Evolutionary conservation across 35 echinoderm and acorn worm species (phyloP).

Genomic region (Apostichopus parvimensis): DNA sequence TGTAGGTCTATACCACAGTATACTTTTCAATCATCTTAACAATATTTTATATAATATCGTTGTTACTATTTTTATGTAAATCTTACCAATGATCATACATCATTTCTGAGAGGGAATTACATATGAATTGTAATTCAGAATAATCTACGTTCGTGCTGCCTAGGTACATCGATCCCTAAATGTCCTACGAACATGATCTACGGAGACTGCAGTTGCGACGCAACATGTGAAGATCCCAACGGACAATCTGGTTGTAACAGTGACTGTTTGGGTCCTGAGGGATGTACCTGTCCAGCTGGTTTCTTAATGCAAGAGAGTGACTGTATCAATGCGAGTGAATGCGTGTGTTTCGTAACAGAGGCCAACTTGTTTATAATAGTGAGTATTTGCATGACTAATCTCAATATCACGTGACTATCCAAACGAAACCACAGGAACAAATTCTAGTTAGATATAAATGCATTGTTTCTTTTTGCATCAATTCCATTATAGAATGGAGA

Average conservation of each 20-base stretch:
- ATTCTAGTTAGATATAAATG: background rate
- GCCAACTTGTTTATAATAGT: background rate
- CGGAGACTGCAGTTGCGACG: background rate
- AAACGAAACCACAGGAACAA: too few relatives aligned
- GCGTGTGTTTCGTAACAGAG: background rate
- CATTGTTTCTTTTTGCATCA: background rate
- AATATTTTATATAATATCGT: too few relatives aligned
- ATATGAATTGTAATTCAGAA: too few relatives aligned
- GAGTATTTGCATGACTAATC: background rate
- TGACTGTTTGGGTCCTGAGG: background rate
- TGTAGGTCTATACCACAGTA: too few relatives aligned
- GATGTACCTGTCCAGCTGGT: background rate
- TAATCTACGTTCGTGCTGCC: too few relatives aligned
- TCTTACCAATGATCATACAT: too few relatives aligned
- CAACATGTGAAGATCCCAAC: background rate
- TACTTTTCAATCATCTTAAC: too few relatives aligned
- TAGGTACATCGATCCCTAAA: background rate
- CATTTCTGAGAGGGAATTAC: too few relatives aligned
- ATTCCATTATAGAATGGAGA: background rate
- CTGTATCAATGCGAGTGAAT: background rate
- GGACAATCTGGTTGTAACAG: background rate
- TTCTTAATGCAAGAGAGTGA: background rate
- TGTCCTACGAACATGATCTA: constrained; percentile 5
- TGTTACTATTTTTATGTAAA: too few relatives aligned
- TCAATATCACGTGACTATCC: background rate